Percentiles rank a stretch among this genome's conserved stretches.
Conservation (phyloP, 2,797 vertebrate species). For the Tragopan temminckii region DNA sequence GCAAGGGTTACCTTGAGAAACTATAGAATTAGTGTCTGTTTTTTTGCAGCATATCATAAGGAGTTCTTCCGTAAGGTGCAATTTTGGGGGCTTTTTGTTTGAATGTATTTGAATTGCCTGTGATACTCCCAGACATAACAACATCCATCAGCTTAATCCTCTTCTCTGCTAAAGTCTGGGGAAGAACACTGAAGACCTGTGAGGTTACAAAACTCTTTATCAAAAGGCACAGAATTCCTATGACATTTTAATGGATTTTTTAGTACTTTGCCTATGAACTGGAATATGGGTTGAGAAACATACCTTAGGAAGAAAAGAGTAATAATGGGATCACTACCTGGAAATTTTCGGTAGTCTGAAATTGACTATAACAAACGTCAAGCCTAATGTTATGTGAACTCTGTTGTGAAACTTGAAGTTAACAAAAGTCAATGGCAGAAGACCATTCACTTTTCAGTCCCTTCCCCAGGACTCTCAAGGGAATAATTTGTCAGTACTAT, state of each 20-base stretch:
- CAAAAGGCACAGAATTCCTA: background rate
- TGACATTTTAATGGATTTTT: background rate
- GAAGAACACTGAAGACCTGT: background rate
- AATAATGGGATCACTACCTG: background rate
- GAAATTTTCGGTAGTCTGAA: background rate
- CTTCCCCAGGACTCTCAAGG: background rate
- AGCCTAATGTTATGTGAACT: background rate
- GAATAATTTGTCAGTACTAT: background rate
- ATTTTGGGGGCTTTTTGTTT: background rate
- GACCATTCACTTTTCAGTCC: background rate
- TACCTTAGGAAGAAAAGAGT: fast-evolving
- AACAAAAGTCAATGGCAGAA: background rate
- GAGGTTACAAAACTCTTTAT: background rate
- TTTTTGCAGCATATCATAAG: background rate
- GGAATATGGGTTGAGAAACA: background rate
- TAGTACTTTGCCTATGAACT: background rate
- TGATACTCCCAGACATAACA: background rate
- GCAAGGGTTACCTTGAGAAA: background rate
- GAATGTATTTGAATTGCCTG: background rate
- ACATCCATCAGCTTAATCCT: background rate
- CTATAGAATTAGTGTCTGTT: background rate
- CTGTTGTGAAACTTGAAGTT: background rate
- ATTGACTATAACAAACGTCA: background rate
- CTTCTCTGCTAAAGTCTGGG: background rate
- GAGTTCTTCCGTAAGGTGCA: background rate